Percentiles rank a stretch among this genome's conserved stretches.
Evolutionary conservation across 37 sponge, comb jelly and placozoan species (phyloP).

Genomic region (Lycopodina hypogea): DNA sequence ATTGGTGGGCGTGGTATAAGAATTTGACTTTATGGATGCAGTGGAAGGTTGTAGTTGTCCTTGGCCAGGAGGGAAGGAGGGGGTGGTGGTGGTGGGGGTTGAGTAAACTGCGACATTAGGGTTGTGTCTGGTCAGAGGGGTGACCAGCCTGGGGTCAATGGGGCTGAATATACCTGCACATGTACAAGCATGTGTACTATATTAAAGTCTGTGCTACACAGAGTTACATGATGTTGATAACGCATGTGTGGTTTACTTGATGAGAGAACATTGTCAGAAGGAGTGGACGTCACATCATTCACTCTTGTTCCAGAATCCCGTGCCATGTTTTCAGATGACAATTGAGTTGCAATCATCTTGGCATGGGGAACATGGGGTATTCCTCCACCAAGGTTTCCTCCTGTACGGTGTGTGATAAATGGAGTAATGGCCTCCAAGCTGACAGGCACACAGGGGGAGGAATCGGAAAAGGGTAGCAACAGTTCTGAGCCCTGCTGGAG

Average conservation of each 20-base stretch:
- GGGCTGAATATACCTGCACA: slow-evolving; percentile 60
- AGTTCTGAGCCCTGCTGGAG: too few relatives aligned
- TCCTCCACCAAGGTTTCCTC: too few relatives aligned
- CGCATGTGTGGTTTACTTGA: background rate
- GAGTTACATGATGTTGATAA: background rate
- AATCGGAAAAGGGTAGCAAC: too few relatives aligned
- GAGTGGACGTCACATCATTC: background rate
- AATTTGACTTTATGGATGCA: background rate
- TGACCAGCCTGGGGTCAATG: slow-evolving; percentile 14
- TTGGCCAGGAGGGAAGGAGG: background rate
- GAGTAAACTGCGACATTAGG: background rate
- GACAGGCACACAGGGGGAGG: too few relatives aligned
- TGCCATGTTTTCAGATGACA: background rate
- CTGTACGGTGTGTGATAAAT: too few relatives aligned
- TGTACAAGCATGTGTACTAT: too few relatives aligned
- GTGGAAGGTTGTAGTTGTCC: background rate
- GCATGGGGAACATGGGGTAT: too few relatives aligned
- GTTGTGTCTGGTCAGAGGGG: background rate
- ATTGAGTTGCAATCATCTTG: too few relatives aligned
- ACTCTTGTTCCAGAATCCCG: background rate
- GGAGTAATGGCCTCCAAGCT: too few relatives aligned
- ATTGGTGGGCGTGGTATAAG: background rate
- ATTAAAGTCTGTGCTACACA: too few relatives aligned
- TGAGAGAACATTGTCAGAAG: background rate
- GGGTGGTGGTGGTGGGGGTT: background rate